Evolutionary conservation across 2,113 vertebrate genomes (phyloP).

Genomic region (Elgaria multicarinata): DNA sequence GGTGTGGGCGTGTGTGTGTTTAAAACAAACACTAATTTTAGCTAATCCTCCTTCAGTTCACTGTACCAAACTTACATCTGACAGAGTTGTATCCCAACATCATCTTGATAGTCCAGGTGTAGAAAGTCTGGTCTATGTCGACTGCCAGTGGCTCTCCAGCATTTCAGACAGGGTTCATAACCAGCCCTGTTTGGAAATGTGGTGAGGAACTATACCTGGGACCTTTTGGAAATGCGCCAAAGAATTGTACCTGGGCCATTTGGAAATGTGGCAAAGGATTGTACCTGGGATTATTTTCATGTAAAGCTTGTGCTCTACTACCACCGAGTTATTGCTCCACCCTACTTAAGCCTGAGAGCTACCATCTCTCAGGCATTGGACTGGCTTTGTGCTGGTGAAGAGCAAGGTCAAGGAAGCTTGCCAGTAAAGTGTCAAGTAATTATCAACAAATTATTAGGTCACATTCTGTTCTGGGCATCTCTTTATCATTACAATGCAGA

Average conservation of each 20-base stretch:
- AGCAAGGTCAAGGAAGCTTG: not conserved
- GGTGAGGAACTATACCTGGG: too few relatives aligned
- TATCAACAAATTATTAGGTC: not conserved
- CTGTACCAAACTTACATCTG: not conserved
- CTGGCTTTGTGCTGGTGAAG: not conserved
- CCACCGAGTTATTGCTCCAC: not conserved
- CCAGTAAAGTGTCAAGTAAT: not conserved
- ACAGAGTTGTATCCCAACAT: too few relatives aligned
- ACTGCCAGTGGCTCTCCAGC: too few relatives aligned
- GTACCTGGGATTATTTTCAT: not conserved
- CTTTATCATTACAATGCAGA: not conserved
- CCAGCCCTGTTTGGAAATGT: too few relatives aligned
- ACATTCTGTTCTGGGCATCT: not conserved
- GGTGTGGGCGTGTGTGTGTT: too few relatives aligned
- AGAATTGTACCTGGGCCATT: too few relatives aligned
- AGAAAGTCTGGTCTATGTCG: too few relatives aligned
- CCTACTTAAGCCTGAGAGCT: not conserved
- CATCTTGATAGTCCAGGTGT: too few relatives aligned
- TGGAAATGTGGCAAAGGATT: too few relatives aligned
- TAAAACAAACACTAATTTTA: too few relatives aligned
- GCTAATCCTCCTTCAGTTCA: not conserved
- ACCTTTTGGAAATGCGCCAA: too few relatives aligned
- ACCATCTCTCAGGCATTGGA: not conserved
- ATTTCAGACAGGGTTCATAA: too few relatives aligned
- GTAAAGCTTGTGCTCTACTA: not conserved